Evolutionary conservation across 35 echinoderm and acorn worm species (phyloP).

Genomic region (Stichopus chloronotus): DNA sequence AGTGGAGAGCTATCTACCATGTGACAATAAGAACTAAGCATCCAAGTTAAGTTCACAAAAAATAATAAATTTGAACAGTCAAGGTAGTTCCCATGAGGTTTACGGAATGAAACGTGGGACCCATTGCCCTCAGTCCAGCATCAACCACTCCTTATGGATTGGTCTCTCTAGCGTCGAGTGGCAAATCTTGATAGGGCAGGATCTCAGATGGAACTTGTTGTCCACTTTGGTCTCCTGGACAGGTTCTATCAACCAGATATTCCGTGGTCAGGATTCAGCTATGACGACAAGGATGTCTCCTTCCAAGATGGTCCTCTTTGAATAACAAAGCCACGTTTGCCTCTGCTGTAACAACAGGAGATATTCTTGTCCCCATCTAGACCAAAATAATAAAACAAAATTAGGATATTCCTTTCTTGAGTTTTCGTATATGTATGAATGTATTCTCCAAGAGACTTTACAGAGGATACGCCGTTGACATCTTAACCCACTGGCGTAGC

Average conservation of each 20-base stretch:
- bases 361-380: conserved; percentile 45
- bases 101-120: not conserved
- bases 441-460: no score
- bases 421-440: no score
- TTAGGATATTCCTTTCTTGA: no score
- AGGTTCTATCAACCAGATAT: conserved; percentile 59
- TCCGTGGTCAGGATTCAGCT: conserved; percentile 40
- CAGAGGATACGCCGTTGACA: no score
- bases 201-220: conserved; percentile 1
- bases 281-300: conserved; percentile 37
- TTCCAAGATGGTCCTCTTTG: not conserved
- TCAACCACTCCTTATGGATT: conserved; percentile 31
- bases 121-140: conserved; percentile 47
- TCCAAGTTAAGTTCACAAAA: no score
- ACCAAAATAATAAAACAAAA: conserved; percentile 49
- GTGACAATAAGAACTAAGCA: no score
- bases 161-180: conserved; percentile 22
- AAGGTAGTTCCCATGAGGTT: no score
- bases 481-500: no score
- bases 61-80: no score
- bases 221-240: conserved; percentile 17
- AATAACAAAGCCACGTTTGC: conserved; percentile 38
- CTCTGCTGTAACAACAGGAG: conserved; percentile 11
- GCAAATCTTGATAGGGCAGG: conserved; percentile 13
- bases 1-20: no score